Base-by-base conservation (phyloP, 1,140 invertebrate genomes). In the Nasonia longicornis region DNA sequence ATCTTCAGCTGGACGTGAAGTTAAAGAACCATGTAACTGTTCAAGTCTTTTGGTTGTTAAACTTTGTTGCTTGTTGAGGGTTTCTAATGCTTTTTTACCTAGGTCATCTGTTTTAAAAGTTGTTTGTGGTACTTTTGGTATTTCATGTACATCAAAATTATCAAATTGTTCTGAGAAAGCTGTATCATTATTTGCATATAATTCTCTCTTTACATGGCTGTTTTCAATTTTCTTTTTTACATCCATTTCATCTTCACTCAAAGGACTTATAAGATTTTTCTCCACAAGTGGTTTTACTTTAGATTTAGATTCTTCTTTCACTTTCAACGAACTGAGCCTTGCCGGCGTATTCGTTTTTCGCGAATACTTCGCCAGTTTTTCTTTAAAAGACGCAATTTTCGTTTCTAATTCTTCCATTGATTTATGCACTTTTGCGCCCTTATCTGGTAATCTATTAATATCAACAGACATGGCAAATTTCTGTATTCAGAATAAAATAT, bases 1-100 rank as follows among this genome's bases (percentile, higher is more conserved):
- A 69, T 93, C 85, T 82, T 94, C 94, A 0, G 89, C 85, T 1
- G 96, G 95, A 70, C 94, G 93, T 8, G 92, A 92, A 38, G 91
- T 90, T 29, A 96, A 88, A 0, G 95, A 95, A 83, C 92, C 92
- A 88, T 97, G 95, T 52, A 98, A 89, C 84, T 92, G 92, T 86
- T 96, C 89, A 14, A 96, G 89, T 69, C 94, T 92, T 69, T 96
- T 94, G 67, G 93, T 88, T 16, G 95, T 96, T 35, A 96, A 87
- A 58, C 93, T 91, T 84, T 94, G 92, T 83, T 95, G 93, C 42
- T 88, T 89, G 85, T 93, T 90, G 83, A 93, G 92, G 0, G 93
- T 95, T 75, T 91, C 88, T 87, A 94, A 90, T 22, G 94, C 94
- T 91, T 86, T 77, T 86, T 87, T 85, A 0, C 88, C 87, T 10